A percentile compares a stretch with the other conserved stretches of the same genome.
phyloP scores from a whole-genome alignment of 2,797 vertebrate genomes.

The Chrosomus eos region DNA sequence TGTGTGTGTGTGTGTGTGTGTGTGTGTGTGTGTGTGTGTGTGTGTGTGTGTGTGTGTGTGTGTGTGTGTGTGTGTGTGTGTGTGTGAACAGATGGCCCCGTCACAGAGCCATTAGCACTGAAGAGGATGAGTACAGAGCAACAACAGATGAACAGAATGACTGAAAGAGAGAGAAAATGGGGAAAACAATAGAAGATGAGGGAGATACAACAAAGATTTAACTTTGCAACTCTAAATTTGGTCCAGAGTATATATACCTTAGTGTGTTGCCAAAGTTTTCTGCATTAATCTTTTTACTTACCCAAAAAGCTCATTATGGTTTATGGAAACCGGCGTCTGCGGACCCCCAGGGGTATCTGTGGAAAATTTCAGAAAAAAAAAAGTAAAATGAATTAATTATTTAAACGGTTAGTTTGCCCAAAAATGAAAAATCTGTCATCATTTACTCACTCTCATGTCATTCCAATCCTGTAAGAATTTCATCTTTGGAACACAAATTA shows the following conservation, averaged over 20 bases:
- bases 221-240: not conserved
- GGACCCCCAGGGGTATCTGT: not conserved
- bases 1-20: no score
- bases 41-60: not conserved
- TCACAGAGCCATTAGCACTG: slow-evolving; percentile 53
- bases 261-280: not conserved
- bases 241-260: not conserved
- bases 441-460: no score
- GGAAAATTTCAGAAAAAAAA: not conserved
- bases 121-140: slow-evolving; percentile 39
- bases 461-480: no score
- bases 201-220: not conserved
- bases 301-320: not conserved
- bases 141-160: slow-evolving; percentile 44
- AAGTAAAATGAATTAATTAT: no score
- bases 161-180: slow-evolving; percentile 16
- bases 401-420: no score
- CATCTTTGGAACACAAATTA: no score
- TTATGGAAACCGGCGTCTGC: not conserved
- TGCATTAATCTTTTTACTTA: not conserved
- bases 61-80: not conserved
- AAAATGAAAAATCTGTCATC: no score
- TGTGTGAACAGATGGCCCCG: slow-evolving; percentile 58
- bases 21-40: no score
- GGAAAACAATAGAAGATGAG: not conserved